Evolutionary conservation across 2,797 vertebrate species (phyloP).

Genomic region (Chloroceryle inda): DNA sequence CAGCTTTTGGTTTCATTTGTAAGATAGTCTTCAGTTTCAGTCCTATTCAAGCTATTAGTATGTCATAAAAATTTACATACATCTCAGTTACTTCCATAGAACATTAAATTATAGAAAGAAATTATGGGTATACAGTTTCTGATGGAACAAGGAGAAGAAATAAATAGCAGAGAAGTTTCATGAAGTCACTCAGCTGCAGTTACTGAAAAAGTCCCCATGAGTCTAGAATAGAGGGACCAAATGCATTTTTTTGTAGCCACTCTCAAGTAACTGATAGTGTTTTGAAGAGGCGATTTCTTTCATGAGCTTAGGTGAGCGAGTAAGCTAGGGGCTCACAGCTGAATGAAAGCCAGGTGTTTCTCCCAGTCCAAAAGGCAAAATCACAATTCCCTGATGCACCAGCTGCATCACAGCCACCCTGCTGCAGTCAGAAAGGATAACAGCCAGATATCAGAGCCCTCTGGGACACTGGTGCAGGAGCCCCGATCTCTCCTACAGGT

Average conservation of each 20-base stretch:
- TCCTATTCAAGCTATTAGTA: constrained; percentile 9
- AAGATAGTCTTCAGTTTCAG: neutral
- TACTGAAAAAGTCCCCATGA: neutral
- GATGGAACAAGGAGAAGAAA: neutral
- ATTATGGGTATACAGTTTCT: neutral
- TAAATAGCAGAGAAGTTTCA: neutral
- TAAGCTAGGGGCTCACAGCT: neutral
- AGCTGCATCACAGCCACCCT: rapidly evolving
- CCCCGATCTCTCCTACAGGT: rapidly evolving
- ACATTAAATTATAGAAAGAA: neutral
- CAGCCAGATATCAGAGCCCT: neutral
- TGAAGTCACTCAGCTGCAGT: neutral
- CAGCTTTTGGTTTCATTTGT: neutral
- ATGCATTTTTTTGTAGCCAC: neutral
- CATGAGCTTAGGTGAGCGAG: rapidly evolving
- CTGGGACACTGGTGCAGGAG: neutral
- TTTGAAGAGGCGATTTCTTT: neutral
- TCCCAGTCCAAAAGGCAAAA: neutral
- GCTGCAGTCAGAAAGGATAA: neutral
- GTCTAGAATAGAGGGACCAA: neutral
- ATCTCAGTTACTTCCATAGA: neutral
- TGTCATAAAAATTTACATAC: constrained; percentile 21
- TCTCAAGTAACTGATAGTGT: neutral
- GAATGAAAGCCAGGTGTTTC: neutral
- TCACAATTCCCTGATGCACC: neutral